Conservation (phyloP, 2,888 invertebrate genomes). For the Mycalesis mineus region DNA sequence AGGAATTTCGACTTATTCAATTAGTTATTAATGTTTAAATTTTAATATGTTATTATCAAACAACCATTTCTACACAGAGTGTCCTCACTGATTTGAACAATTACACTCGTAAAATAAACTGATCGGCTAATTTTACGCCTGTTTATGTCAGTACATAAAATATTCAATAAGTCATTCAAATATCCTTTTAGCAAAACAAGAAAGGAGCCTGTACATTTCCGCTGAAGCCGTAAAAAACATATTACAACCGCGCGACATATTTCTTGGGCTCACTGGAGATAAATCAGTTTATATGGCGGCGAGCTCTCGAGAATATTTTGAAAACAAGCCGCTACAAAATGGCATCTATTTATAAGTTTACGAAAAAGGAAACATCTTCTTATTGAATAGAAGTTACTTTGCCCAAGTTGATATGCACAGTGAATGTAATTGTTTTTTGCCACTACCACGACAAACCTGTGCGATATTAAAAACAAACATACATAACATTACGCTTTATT, state of each 20-base stretch:
- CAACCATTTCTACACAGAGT: too few relatives aligned
- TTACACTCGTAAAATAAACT: too few relatives aligned
- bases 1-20: too few relatives aligned
- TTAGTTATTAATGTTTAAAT: too few relatives aligned
- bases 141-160: background rate
- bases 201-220: background rate
- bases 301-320: conserved; percentile 5
- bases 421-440: too few relatives aligned
- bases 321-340: conserved; percentile 6
- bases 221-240: conserved; percentile 8
- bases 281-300: conserved; percentile 8
- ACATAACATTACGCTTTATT: too few relatives aligned
- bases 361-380: background rate
- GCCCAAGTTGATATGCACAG: too few relatives aligned
- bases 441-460: too few relatives aligned
- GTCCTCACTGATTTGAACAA: too few relatives aligned
- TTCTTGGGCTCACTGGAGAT: background rate
- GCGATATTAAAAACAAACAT: too few relatives aligned
- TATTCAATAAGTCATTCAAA: background rate
- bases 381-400: too few relatives aligned
- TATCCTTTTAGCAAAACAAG: background rate
- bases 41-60: too few relatives aligned
- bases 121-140: background rate
- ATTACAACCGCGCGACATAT: conserved; percentile 8
- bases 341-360: background rate